Evolutionary conservation across 23 tunicate genomes (phyloP).

Genomic region (Aplidium turbinatum): DNA sequence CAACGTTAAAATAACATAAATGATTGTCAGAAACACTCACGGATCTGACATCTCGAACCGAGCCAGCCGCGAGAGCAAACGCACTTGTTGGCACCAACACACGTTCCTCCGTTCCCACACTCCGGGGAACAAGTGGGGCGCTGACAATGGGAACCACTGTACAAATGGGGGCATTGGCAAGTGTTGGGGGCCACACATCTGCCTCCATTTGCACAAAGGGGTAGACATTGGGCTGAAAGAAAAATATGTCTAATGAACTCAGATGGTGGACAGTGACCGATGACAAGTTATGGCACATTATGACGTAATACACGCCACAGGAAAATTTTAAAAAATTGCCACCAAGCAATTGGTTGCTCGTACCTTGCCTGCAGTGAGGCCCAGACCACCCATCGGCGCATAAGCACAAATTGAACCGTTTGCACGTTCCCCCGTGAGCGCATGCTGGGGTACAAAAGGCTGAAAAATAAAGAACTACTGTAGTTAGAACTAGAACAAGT

Average conservation of each 20-base stretch:
- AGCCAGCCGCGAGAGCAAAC: constrained; percentile 41
- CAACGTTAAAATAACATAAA: not conserved
- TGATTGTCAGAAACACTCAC: constrained; percentile 27
- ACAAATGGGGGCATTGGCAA: constrained; percentile 74
- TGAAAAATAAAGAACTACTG: constrained; percentile 20
- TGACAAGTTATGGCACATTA: too few species aligned
- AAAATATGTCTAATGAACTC: not conserved
- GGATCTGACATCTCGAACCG: constrained; percentile 52
- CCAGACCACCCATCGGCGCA: constrained; percentile 78
- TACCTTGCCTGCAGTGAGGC: constrained; percentile 64
- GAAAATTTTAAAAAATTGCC: too few species aligned
- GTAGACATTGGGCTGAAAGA: constrained; percentile 43
- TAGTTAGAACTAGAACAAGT: not conserved
- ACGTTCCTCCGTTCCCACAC: constrained; percentile 76
- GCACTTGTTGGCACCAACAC: constrained; percentile 69
- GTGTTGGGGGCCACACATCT: constrained; percentile 72
- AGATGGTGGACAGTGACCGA: not conserved
- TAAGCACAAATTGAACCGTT: constrained; percentile 61
- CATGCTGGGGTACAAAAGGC: constrained; percentile 74
- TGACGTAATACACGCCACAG: too few species aligned
- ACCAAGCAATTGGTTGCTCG: not conserved
- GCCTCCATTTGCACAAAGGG: constrained; percentile 80
- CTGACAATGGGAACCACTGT: constrained; percentile 50
- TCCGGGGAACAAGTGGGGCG: constrained; percentile 47
- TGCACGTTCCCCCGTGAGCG: constrained; percentile 78